These are phyloP conservation scores for Luffia ferchaultella DNA, from an alignment of 2,888 invertebrate species.

Conservation along the genomic window DNA sequence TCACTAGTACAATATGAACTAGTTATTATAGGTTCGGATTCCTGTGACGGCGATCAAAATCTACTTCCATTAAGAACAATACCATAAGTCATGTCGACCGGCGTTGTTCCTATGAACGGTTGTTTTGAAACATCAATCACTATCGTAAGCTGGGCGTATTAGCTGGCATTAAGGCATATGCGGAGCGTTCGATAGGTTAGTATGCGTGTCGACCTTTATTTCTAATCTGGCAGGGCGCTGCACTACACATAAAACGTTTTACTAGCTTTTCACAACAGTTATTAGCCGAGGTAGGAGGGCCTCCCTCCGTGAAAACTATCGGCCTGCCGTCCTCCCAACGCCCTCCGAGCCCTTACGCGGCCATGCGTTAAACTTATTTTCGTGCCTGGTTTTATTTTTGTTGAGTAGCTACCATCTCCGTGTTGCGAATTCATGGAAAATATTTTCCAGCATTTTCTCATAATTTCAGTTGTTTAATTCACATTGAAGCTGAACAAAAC, in stretches of 20 bases:
- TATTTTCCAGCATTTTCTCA: background rate
- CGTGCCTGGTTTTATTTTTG: conserved; percentile 20
- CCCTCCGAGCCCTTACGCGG: conserved; percentile 17
- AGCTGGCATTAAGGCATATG: conserved; percentile 13
- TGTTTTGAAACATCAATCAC: background rate
- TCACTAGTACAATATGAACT: no score
- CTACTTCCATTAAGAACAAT: no score
- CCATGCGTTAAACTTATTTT: conserved; percentile 21
- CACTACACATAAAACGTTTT: conserved; percentile 35
- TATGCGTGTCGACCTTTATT: conserved; percentile 2
- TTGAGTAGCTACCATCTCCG: conserved; percentile 19
- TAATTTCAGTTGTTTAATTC: background rate
- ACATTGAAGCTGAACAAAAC: background rate
- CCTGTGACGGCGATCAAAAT: no score
- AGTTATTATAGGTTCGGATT: no score
- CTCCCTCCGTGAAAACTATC: background rate
- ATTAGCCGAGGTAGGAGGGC: conserved; percentile 19
- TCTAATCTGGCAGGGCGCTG: conserved; percentile 27
- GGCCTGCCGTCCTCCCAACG: background rate
- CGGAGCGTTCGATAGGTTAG: conserved; percentile 15
- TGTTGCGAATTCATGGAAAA: background rate
- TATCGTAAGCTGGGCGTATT: background rate
- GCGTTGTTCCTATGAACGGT: no score
- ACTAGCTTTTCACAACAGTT: conserved; percentile 32
- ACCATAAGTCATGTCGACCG: no score